A percentile compares a stretch with the other conserved stretches of the same genome.
phyloP scores from a whole-genome alignment of 2,113 vertebrate genomes.

The Eulemur rufifrons region DNA sequence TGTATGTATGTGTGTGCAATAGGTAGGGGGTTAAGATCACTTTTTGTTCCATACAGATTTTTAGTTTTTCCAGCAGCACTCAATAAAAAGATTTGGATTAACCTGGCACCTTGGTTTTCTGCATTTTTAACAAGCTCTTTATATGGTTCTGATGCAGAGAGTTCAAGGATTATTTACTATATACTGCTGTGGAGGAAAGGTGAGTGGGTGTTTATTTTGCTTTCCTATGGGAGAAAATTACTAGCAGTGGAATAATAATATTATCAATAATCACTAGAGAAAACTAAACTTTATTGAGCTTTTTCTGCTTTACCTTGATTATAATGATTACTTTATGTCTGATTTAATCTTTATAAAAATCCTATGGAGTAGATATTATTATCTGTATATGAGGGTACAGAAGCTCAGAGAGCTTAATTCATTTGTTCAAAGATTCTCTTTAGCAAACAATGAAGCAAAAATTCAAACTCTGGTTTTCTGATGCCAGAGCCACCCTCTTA shows the following conservation, averaged over 20 bases:
- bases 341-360: background rate
- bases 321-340: background rate
- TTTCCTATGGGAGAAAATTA: constrained; percentile 16
- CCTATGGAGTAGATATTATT: background rate
- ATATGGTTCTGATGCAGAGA: background rate
- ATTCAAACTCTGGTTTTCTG: background rate
- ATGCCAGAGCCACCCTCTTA: background rate
- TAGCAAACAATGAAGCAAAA: background rate
- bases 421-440: background rate
- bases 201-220: background rate
- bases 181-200: background rate
- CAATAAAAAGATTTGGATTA: constrained; percentile 12
- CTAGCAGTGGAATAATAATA: background rate
- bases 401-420: background rate
- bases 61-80: background rate
- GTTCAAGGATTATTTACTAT: background rate
- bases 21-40: background rate
- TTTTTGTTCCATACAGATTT: background rate
- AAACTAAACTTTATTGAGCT: constrained; percentile 16
- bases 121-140: background rate
- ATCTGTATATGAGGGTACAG: background rate
- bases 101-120: background rate
- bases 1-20: background rate
- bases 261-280: background rate
- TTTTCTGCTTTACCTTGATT: background rate